phyloP scores from a whole-genome alignment of 1,140 invertebrate genomes.

The Hylaeus volcanicus region DNA sequence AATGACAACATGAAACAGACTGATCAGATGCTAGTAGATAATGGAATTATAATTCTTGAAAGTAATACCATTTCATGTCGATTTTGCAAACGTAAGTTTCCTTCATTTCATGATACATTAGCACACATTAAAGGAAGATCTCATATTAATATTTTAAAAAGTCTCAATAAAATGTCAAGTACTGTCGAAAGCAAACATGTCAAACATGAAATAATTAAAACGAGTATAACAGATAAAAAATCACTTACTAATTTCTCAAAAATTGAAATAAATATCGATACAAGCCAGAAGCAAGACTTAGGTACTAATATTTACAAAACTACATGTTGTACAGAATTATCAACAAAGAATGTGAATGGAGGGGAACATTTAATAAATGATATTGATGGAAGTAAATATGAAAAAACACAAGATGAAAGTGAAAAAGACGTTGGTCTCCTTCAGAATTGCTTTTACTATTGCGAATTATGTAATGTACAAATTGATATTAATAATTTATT shows the following conservation, averaged over 20 bases:
- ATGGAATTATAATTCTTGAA: background rate
- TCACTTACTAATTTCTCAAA: too few species aligned
- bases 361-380: background rate
- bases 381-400: background rate
- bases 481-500: background rate
- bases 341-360: background rate
- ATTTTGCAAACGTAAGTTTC: background rate
- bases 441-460: background rate
- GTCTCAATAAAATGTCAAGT: background rate
- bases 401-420: background rate
- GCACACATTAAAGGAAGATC: background rate
- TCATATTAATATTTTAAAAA: background rate
- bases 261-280: background rate
- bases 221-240: background rate
- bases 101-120: background rate
- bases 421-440: background rate
- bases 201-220: background rate
- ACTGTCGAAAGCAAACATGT: too few species aligned
- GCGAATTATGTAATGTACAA: constrained; percentile 1
- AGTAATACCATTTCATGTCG: background rate
- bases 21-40: background rate
- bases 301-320: background rate
- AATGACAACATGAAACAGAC: background rate
- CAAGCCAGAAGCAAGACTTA: background rate
- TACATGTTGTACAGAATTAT: background rate